Percentiles rank a stretch among this genome's conserved stretches.
phyloP scores from a whole-genome alignment of 2,888 invertebrate species.

The Scaptodrosophila latifasciaeformis region DNA sequence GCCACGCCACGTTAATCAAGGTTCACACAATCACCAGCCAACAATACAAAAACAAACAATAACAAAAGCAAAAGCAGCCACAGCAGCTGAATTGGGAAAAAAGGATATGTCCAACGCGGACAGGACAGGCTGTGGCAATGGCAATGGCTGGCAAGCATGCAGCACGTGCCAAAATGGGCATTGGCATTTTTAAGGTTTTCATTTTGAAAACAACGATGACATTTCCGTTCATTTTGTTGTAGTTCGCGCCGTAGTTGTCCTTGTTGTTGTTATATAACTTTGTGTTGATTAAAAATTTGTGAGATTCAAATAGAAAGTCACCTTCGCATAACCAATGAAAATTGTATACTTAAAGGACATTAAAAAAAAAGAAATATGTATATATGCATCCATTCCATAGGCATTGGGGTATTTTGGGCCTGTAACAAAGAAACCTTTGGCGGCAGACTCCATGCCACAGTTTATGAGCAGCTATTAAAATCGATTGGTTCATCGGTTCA shows the following conservation, averaged over 20 bases:
- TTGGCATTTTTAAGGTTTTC: conserved; percentile 32
- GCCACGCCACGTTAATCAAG: conserved; percentile 50
- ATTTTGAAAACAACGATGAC: conserved; percentile 27
- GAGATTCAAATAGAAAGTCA: no score
- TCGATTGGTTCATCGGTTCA: conserved; percentile 42
- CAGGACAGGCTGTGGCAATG: no score
- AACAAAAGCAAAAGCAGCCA: conserved; percentile 17
- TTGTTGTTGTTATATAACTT: conserved; percentile 19
- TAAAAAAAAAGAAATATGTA: no score
- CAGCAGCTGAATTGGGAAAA: conserved; percentile 1
- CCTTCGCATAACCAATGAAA: no score
- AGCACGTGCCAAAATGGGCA: conserved; percentile 60
- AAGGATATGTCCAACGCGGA: no score
- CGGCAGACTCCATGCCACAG: neutral
- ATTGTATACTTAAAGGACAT: no score
- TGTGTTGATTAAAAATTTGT: conserved; percentile 39
- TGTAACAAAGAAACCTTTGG: no score
- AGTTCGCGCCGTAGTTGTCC: neutral
- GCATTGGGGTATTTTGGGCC: no score
- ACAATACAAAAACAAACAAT: conserved; percentile 23
- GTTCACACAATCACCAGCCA: conserved; percentile 55
- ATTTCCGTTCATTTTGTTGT: conserved; percentile 24
- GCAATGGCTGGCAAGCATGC: conserved; percentile 6
- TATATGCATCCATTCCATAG: conserved; percentile 17
- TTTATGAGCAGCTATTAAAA: conserved; percentile 40